Evolutionary conservation across 1,140 invertebrate species (phyloP).

Genomic region (Apolygus lucorum): DNA sequence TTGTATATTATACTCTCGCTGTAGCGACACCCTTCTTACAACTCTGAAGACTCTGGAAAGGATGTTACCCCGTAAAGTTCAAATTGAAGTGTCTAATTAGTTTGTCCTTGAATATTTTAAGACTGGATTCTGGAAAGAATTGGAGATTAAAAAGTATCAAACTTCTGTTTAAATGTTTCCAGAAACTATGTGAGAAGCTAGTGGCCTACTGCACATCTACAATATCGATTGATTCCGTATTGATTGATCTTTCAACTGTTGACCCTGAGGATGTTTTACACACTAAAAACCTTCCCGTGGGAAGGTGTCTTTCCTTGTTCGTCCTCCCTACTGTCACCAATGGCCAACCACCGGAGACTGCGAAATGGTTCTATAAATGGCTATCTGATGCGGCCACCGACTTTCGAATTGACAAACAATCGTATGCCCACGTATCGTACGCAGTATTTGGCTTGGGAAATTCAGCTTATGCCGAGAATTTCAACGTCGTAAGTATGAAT

Average conservation of each 20-base stretch:
- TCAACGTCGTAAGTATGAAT: slow-evolving; percentile 42
- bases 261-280: slow-evolving; percentile 26
- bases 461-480: slow-evolving; percentile 47
- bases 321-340: slow-evolving; percentile 50
- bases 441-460: slow-evolving; percentile 52
- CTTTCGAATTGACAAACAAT: slow-evolving; percentile 47
- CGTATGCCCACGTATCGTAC: slow-evolving; percentile 44
- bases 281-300: not conserved
- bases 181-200: slow-evolving; percentile 1
- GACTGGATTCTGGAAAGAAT: no score
- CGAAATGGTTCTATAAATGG: slow-evolving; percentile 49
- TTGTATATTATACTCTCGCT: no score
- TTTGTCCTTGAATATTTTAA: no score
- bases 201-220: no score
- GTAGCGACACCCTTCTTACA: no score
- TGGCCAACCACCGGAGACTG: slow-evolving; percentile 44
- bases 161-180: slow-evolving; percentile 4
- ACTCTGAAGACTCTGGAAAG: no score
- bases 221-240: not conserved
- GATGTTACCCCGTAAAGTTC: no score
- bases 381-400: slow-evolving; percentile 47
- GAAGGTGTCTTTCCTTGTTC: slow-evolving; percentile 38
- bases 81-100: no score
- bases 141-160: not conserved
- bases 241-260: slow-evolving; percentile 19